Base-by-base conservation (phyloP, 2,113 vertebrate species). In the Poicephalus meyeri region DNA sequence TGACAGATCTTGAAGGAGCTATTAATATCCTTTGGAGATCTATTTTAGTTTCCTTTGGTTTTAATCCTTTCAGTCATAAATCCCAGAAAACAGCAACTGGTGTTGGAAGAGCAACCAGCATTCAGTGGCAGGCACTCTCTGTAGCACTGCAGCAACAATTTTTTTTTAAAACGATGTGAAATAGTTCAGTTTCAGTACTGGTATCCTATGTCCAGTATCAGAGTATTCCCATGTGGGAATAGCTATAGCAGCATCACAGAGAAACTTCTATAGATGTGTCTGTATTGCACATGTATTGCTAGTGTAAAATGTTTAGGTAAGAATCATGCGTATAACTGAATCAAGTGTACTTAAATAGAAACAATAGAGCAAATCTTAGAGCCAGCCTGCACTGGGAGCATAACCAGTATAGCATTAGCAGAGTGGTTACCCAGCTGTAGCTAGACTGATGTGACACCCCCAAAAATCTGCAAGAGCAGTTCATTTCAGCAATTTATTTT, bases 11-110 rank as follows among this genome's bases (percentile, higher is more conserved):
- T 65, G 88, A 91, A 84, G 79, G 64, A 93, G 39, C 66, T 92
- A 63, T 95, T 86, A 91, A 89, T 96, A 53, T 42, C 13, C 37
- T 90, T 60, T 72, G 39, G 70, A 70, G 56, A 83, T 71, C 60
- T 81, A 39, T 82, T 93, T 95, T 93, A 53, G 44, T 91, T 84
- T 86, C 85, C 69, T 89, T 88, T 90, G 82, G 7, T 93, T 94
- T 91, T 91, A 93, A 95, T 95, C 71, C 80, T 97, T 97, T 83
- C 64, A 69, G 58, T 90, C 73, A 28, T 89, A 88, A 87, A 91
- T 93, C 52, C 63, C 91, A 96, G 73, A 89, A 93, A 95, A 66
- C 47, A 80, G 50, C 68, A 84, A 77, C 69, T 63, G 80, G 53
- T 84, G 35, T 64, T 79, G 72, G 65, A 95, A 70, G 49, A 93